Conservation (phyloP, 2,113 vertebrate species). For the Aptenodytes patagonicus region DNA sequence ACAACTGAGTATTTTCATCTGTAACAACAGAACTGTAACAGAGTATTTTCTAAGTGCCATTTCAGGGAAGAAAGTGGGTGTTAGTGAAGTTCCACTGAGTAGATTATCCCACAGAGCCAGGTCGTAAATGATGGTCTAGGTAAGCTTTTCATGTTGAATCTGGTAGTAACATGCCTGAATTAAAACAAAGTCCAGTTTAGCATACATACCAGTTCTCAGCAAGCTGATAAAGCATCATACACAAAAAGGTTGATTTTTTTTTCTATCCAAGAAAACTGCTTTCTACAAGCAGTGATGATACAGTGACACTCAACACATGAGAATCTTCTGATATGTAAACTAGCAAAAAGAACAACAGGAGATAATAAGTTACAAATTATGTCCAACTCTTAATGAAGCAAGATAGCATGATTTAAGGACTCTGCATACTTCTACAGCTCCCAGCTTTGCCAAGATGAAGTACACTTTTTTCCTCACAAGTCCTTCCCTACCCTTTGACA, state of each 20-base stretch:
- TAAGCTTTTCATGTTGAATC: conserved; percentile 97
- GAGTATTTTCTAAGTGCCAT: background rate
- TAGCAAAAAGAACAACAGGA: background rate
- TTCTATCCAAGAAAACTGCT: background rate
- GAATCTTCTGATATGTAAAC: background rate
- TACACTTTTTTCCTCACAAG: background rate
- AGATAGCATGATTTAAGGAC: background rate
- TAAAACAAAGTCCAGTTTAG: conserved; percentile 37
- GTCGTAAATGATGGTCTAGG: conserved; percentile 67
- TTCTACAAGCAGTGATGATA: background rate
- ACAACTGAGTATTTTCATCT: background rate
- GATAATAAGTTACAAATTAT: background rate
- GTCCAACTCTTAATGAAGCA: background rate
- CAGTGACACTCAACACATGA: background rate
- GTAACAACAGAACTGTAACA: background rate
- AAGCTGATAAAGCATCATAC: background rate
- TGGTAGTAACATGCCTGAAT: conserved; percentile 96
- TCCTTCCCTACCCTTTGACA: background rate
- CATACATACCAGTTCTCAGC: background rate
- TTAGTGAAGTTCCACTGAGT: background rate
- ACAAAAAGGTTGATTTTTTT: background rate
- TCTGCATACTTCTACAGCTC: background rate
- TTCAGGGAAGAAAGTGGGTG: conserved; percentile 15
- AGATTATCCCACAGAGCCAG: conserved; percentile 33
- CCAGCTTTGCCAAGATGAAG: background rate